Evolutionary conservation across 2,113 vertebrate genomes (phyloP).

Genomic region (Merops nubicus): DNA sequence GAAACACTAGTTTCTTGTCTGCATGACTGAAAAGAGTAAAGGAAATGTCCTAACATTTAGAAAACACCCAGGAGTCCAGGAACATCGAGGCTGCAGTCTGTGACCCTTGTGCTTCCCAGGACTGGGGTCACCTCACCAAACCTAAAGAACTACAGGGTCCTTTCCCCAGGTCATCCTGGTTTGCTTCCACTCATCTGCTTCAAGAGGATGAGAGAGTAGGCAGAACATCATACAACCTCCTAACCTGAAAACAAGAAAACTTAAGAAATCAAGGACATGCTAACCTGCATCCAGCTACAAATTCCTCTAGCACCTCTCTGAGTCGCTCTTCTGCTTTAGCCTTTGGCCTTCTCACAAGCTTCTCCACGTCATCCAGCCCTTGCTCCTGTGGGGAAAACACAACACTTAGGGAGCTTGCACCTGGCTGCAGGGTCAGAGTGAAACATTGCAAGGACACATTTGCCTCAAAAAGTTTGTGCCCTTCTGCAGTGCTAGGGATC

Average conservation of each 20-base stretch:
- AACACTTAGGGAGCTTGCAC: not conserved
- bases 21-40: not conserved
- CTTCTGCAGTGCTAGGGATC: not conserved
- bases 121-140: not conserved
- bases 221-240: not conserved
- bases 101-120: not conserved
- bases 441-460: not conserved
- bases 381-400: conserved; percentile 76
- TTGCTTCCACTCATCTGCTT: not conserved
- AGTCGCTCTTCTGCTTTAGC: conserved; percentile 79
- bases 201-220: not conserved
- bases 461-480: not conserved
- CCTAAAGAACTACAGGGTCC: not conserved
- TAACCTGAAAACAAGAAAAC: not conserved
- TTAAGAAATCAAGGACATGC: not conserved
- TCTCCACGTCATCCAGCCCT: conserved; percentile 85
- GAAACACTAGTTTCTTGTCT: not conserved
- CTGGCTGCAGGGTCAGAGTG: not conserved
- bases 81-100: not conserved
- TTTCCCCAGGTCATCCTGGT: not conserved
- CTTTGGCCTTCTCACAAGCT: conserved; percentile 79
- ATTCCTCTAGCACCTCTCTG: conserved; percentile 83
- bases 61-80: not conserved
- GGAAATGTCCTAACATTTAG: not conserved
- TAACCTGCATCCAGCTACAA: conserved; percentile 90